Evolutionary conservation across 1,140 invertebrate genomes (phyloP).

Genomic region (Nixonia krombeini): DNA sequence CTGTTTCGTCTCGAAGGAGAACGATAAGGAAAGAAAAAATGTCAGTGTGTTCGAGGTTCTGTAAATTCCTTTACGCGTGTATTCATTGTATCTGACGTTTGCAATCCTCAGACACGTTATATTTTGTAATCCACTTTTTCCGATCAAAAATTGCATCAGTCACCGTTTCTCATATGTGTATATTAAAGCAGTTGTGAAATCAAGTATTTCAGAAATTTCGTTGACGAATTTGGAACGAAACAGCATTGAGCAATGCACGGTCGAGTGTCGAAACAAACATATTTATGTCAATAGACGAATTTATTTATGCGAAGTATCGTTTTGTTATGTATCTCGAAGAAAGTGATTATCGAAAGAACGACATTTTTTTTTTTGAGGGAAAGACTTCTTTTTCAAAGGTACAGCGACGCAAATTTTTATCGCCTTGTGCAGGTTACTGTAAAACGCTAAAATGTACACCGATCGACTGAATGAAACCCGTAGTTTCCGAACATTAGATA

Average conservation of each 20-base stretch:
- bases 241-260: no score
- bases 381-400: background rate
- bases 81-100: background rate
- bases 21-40: no score
- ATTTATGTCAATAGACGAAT: no score
- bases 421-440: constrained; percentile 4
- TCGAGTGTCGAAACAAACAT: no score
- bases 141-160: background rate
- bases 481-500: constrained; percentile 42
- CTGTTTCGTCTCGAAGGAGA: background rate
- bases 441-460: constrained; percentile 15
- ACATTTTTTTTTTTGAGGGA: background rate
- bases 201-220: no score
- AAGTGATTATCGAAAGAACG: background rate
- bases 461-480: constrained; percentile 49
- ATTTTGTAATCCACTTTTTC: constrained; percentile 1
- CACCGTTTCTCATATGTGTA: no score
- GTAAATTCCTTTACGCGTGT: background rate
- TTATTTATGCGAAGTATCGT: no score
- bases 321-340: no score
- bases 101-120: background rate
- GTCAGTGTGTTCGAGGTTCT: background rate
- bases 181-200: no score
- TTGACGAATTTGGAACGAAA: no score
- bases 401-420: constrained; percentile 4